A percentile compares a stretch with the other conserved stretches of the same genome.
Conservation (phyloP, 2,888 invertebrate species). For the Electrophaes corylata region DNA sequence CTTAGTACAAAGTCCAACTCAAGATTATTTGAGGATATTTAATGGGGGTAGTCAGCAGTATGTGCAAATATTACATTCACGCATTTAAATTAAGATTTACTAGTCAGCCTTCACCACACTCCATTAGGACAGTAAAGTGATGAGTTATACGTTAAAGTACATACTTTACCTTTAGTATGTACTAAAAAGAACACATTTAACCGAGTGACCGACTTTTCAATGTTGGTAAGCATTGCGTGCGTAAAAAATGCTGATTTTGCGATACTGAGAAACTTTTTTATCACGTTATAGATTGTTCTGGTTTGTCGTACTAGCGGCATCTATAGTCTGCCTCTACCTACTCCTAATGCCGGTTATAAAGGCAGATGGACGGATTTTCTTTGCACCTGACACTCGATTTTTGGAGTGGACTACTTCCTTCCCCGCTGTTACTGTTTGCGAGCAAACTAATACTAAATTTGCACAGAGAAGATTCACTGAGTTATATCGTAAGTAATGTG, state of each 20-base stretch:
- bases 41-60: no score
- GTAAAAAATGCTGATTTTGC: slow-evolving; percentile 2
- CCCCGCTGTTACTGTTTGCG: slow-evolving; percentile 86
- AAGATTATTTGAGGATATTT: no score
- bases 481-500: slow-evolving; percentile 24
- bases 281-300: slow-evolving; percentile 81
- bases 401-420: slow-evolving; percentile 85
- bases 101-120: no score
- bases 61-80: no score
- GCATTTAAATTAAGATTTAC: no score
- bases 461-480: slow-evolving; percentile 48
- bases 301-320: slow-evolving; percentile 76
- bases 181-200: not conserved
- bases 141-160: not conserved
- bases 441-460: slow-evolving; percentile 62
- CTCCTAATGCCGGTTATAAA: slow-evolving; percentile 76
- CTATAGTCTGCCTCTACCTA: slow-evolving; percentile 78
- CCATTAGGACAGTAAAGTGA: no score
- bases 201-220: slow-evolving; percentile 3
- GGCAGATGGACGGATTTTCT: slow-evolving; percentile 82
- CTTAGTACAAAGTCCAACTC: no score
- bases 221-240: slow-evolving; percentile 1
- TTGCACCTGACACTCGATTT: slow-evolving; percentile 85
- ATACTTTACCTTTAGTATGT: not conserved
- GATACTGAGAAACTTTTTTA: not conserved